A percentile compares a stretch with the other conserved stretches of the same genome.
These are phyloP conservation scores for Adelges cooleyi DNA, from an alignment of 1,140 invertebrate species.

Conservation along the genomic window DNA sequence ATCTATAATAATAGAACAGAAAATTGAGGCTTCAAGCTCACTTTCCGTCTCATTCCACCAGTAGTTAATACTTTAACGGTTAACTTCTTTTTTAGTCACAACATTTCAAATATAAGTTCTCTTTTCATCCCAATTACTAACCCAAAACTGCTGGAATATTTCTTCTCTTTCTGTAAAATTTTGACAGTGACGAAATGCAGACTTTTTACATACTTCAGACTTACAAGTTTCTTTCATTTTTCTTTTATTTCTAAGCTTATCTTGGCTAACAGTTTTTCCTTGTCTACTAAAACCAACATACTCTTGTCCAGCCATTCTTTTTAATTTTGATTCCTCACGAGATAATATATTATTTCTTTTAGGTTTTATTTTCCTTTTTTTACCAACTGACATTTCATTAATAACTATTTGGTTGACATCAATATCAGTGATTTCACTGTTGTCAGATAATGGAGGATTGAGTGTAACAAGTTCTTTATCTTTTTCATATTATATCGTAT, in stretches of 20 bases:
- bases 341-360: not conserved
- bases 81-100: not conserved
- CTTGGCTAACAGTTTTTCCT: not conserved
- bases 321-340: not conserved
- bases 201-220: not conserved
- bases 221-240: not conserved
- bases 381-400: not conserved
- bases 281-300: not conserved
- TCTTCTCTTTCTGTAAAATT: not conserved
- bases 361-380: not conserved
- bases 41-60: conserved; percentile 33
- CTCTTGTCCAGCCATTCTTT: not conserved
- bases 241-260: not conserved
- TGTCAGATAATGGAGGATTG: not conserved
- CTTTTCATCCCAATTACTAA: not conserved
- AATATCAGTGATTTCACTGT: not conserved
- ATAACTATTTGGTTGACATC: not conserved
- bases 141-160: not conserved
- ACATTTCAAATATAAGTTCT: not conserved
- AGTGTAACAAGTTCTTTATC: not conserved
- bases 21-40: not conserved
- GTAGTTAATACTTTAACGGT: conserved; percentile 17
- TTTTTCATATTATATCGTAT: not conserved
- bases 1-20: not conserved
- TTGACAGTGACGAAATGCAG: not conserved